Evolutionary conservation across 2,797 vertebrate species (phyloP), one percentile per base, ranked within the genome.

Genomic region (Epinephelus coioides): DNA sequence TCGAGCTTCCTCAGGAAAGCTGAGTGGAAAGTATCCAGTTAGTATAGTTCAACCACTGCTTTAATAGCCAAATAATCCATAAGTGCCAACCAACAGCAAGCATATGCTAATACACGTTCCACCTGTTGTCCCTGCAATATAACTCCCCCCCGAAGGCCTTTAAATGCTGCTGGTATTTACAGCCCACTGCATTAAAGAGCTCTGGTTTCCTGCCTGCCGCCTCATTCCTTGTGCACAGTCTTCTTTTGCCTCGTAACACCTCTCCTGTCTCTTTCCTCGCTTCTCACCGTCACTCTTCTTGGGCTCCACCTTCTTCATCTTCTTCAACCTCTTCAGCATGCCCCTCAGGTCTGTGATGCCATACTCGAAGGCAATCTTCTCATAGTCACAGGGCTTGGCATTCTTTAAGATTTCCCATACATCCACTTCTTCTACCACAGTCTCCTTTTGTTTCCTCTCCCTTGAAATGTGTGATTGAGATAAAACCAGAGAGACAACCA

Each of bases 311-410:
- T 95, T 94, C 93, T 95, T 96, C 95, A 96, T 96, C 92, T 96
- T 97, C 94, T 97, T 98, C 79, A 98, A 96, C 76, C 95, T 95
- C 81, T 95, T 96, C 60, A 98, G 93, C 97, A 98, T 95, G 78
- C 97, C 97, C 5, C 97, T 94, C n/a, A 98, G 96, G 93, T 98
- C 97, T 0, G 97, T 98, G 90, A 98, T 97, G 76, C 97, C 97
- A 0, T 98, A 97, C 88, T 98, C 83, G 53, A 98, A 98, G 78
- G 97, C 97, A 0, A 98, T 98, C 87, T 94, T 97, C 95, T 98
- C 97, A 0, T 96, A 98, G 89, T 98, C 97, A 7, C 97, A 97
- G 60, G 97, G 96, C 84, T 96, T 97, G 0, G 97, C 97, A 0
- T 70, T 91, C 85, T 97, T 97, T 69, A 98, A 79, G 88, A 98